Evolutionary conservation across 2,797 vertebrate genomes (phyloP).

Genomic region (Cephalopachus bancanus): DNA sequence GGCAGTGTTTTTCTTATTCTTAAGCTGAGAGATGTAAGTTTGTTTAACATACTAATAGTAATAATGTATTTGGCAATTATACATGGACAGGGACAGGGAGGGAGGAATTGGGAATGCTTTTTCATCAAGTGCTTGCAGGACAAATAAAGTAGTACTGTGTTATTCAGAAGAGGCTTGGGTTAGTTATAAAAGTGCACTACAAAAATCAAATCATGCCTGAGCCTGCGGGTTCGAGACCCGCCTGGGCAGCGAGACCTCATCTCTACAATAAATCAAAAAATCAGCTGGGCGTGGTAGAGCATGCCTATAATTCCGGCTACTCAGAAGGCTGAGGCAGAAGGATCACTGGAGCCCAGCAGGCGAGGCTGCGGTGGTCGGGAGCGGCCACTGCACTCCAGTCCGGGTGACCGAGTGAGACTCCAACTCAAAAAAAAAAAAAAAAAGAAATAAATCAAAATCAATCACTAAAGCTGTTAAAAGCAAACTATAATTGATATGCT

Average conservation of each 20-base stretch:
- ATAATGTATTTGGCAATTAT: not conserved
- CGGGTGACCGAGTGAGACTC: too few relatives aligned
- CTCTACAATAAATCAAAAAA: too few relatives aligned
- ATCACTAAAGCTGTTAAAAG: not conserved
- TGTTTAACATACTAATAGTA: not conserved
- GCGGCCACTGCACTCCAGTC: too few relatives aligned
- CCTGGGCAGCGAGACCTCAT: too few relatives aligned
- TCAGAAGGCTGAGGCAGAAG: too few relatives aligned
- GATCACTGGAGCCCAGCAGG: too few relatives aligned
- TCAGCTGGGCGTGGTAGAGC: too few relatives aligned
- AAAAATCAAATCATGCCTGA: not conserved
- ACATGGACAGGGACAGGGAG: not conserved
- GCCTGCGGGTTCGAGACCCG: too few relatives aligned
- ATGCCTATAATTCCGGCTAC: too few relatives aligned
- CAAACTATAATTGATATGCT: not conserved
- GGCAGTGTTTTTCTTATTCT: too few relatives aligned
- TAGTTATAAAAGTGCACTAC: not conserved
- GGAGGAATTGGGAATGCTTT: not conserved
- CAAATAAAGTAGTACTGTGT: not conserved
- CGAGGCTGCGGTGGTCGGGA: too few relatives aligned
- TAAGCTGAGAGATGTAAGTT: not conserved
- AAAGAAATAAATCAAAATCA: not conserved
- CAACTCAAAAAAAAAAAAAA: too few relatives aligned
- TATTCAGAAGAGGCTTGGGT: not conserved
- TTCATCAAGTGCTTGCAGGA: not conserved